Percentiles rank a stretch among this genome's conserved stretches.
phyloP scores from a whole-genome alignment of 1,140 invertebrate genomes.

The Anoplophora glabripennis region DNA sequence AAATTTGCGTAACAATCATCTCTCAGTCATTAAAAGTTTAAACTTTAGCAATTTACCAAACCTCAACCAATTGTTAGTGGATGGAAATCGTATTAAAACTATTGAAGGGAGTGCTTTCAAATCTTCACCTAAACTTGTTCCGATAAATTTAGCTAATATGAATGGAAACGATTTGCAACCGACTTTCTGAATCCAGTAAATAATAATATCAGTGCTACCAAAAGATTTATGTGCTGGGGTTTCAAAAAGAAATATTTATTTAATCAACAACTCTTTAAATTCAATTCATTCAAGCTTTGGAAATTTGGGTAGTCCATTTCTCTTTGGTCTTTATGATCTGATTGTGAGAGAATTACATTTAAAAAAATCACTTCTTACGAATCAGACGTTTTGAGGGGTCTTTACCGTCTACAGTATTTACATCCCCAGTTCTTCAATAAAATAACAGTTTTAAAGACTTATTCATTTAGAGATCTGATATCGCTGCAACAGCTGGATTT shows the following conservation, averaged over 20 bases:
- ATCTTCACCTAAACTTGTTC: background rate
- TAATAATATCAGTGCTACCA: background rate
- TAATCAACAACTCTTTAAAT: no score
- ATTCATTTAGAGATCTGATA: background rate
- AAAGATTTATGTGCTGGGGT: background rate
- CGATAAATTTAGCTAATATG: background rate
- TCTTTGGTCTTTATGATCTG: background rate
- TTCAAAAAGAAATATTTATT: background rate
- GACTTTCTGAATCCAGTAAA: background rate
- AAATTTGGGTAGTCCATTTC: background rate
- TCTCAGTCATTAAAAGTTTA: conserved; percentile 4
- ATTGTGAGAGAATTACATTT: conserved; percentile 7
- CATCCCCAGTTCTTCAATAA: no score
- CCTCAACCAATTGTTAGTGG: background rate
- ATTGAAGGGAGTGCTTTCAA: conserved; percentile 7
- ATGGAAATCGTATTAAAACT: background rate
- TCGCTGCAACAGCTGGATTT: conserved; percentile 9
- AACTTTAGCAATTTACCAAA: conserved; percentile 12
- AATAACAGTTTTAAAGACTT: no score
- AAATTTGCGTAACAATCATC: conserved; percentile 9
- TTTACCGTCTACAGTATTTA: no score
- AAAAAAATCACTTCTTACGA: background rate
- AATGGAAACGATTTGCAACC: background rate
- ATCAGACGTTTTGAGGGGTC: no score
- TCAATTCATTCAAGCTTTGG: background rate